phyloP scores from a whole-genome alignment of 1,140 invertebrate species.

The Platyura marginata region DNA sequence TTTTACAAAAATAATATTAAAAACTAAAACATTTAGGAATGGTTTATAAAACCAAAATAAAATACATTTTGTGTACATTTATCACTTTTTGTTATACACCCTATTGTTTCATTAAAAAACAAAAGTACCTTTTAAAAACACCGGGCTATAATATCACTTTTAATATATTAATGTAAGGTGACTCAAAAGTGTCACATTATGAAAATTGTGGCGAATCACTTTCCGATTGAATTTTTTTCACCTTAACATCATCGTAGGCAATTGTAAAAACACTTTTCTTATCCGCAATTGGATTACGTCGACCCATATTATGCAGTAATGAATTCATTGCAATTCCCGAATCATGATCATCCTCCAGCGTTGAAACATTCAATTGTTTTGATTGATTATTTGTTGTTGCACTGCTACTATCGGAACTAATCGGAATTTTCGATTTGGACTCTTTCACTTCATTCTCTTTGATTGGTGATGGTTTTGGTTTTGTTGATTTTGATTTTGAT shows the following conservation, averaged over 20 bases:
- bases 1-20: too few species aligned
- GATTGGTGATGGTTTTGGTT: conserved; percentile 11
- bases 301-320: conserved; percentile 29
- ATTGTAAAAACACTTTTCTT: conserved; percentile 90
- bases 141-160: too few species aligned
- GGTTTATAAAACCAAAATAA: too few species aligned
- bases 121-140: too few species aligned
- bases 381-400: conserved; percentile 3
- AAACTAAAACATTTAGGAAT: too few species aligned
- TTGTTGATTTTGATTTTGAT: neutral
- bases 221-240: conserved; percentile 21
- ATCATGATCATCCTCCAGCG: conserved; percentile 44
- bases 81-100: too few species aligned
- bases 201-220: conserved; percentile 16
- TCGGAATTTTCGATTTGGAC: conserved; percentile 10
- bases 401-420: conserved; percentile 1
- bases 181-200: too few species aligned
- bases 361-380: conserved; percentile 20
- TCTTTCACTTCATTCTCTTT: conserved; percentile 21
- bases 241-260: conserved; percentile 55
- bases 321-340: conserved; percentile 53
- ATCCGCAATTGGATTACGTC: conserved; percentile 56
- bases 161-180: too few species aligned
- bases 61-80: too few species aligned
- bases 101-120: neutral